Conservation (phyloP, 2,113 vertebrate genomes). For the Myrmecobius fasciatus region DNA sequence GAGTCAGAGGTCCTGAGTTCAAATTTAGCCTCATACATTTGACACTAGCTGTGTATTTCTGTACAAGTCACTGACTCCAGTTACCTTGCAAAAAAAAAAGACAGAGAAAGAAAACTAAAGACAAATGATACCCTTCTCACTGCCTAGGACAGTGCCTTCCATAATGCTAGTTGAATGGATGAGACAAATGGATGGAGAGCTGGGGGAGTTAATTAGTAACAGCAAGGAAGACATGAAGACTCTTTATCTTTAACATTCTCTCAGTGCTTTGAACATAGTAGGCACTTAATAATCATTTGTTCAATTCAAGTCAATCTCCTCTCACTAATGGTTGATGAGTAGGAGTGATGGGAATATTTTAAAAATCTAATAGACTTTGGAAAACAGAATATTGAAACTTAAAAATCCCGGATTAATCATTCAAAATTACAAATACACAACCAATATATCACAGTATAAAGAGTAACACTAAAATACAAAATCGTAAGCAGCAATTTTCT, state of each 20-base stretch:
- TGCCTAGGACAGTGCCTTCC: background rate
- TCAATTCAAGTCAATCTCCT: background rate
- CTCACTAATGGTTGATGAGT: background rate
- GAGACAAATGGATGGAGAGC: background rate
- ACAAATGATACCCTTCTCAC: background rate
- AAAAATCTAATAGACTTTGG: background rate
- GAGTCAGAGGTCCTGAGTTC: too few relatives aligned
- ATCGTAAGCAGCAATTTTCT: background rate
- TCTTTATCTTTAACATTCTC: background rate
- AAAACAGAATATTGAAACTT: background rate
- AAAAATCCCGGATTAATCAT: background rate
- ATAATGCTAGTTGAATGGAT: background rate
- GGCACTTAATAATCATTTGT: background rate
- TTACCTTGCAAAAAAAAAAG: too few relatives aligned
- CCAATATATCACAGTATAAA: background rate
- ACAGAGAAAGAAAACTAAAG: background rate
- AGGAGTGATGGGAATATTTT: background rate
- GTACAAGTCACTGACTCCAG: too few relatives aligned
- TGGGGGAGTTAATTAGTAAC: background rate
- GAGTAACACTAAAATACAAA: conserved; percentile 1
- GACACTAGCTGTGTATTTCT: too few relatives aligned
- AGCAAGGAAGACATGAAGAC: background rate
- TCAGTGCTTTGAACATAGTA: background rate
- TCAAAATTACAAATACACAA: background rate
- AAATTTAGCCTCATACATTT: too few relatives aligned